Evolutionary conservation across 2,888 invertebrate species (phyloP).

Genomic region (Silvanus unidentatus): DNA sequence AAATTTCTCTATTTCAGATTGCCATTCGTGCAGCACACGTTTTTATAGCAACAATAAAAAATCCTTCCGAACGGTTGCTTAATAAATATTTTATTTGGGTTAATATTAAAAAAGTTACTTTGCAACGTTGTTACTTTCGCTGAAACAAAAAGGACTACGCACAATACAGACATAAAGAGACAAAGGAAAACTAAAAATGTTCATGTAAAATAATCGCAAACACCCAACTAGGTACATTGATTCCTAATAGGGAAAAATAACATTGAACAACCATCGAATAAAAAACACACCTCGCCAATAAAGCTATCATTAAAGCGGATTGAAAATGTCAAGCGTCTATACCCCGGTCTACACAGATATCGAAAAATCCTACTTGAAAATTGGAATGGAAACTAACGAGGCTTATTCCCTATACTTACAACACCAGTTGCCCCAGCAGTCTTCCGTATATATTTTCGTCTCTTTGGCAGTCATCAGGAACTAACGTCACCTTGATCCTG

Average conservation of each 20-base stretch:
- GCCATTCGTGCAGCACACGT: too few species aligned
- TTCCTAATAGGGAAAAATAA: neutral
- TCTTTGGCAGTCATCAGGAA: slow-evolving; percentile 1
- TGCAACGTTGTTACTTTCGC: neutral
- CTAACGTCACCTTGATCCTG: slow-evolving; percentile 15
- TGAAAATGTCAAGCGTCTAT: slow-evolving; percentile 3
- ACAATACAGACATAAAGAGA: too few species aligned
- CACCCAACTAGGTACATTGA: too few species aligned
- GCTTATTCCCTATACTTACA: too few species aligned
- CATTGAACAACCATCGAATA: neutral
- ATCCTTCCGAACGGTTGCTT: too few species aligned
- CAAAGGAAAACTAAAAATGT: too few species aligned
- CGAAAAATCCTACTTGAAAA: slow-evolving; percentile 4
- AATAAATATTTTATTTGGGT: too few species aligned
- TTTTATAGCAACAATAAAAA: too few species aligned
- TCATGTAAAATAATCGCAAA: too few species aligned
- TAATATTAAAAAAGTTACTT: too few species aligned
- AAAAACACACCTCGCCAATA: slow-evolving; percentile 1
- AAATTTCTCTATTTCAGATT: too few species aligned
- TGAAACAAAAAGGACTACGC: neutral
- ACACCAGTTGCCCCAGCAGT: too few species aligned
- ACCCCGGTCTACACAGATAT: neutral
- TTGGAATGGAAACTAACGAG: slow-evolving; percentile 5
- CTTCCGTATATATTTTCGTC: neutral
- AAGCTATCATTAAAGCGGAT: slow-evolving; percentile 4